Conservation (phyloP, 2,888 invertebrate species). For the Antheraea assamensis region DNA sequence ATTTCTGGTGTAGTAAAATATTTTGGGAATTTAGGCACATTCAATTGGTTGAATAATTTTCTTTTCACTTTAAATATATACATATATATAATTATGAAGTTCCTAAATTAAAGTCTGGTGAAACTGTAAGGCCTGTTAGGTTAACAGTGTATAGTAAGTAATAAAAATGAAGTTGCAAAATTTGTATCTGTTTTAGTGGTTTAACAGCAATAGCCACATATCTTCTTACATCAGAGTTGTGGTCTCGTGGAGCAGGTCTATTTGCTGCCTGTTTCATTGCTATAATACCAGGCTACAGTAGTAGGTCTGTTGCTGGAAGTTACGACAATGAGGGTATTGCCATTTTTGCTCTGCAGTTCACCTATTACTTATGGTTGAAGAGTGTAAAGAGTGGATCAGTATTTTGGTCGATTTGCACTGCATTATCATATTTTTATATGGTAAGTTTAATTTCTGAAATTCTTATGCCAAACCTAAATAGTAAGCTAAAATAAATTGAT, state of each 20-base stretch:
- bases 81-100: neutral
- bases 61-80: neutral
- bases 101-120: too few relatives aligned
- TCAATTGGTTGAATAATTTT: neutral
- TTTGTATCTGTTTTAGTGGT: constrained; percentile 88
- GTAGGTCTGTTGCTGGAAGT: constrained; percentile 99
- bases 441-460: constrained; percentile 75
- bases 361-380: constrained; percentile 99
- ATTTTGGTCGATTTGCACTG: constrained; percentile 97
- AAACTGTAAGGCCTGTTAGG: too few relatives aligned
- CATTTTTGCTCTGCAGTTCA: constrained; percentile 99
- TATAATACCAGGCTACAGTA: constrained; percentile 99
- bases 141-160: too few relatives aligned
- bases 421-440: constrained; percentile 99
- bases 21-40: neutral
- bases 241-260: constrained; percentile 97
- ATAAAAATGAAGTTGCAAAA: too few relatives aligned
- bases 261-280: constrained; percentile 99
- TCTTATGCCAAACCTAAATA: neutral
- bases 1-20: neutral
- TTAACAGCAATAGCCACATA: constrained; percentile 99
- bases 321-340: constrained; percentile 99
- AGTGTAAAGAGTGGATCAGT: constrained; percentile 98
- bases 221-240: constrained; percentile 97
- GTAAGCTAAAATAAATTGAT: neutral